Base-by-base conservation (phyloP, 1,140 invertebrate species). In the Bombus sylvicola region DNA sequence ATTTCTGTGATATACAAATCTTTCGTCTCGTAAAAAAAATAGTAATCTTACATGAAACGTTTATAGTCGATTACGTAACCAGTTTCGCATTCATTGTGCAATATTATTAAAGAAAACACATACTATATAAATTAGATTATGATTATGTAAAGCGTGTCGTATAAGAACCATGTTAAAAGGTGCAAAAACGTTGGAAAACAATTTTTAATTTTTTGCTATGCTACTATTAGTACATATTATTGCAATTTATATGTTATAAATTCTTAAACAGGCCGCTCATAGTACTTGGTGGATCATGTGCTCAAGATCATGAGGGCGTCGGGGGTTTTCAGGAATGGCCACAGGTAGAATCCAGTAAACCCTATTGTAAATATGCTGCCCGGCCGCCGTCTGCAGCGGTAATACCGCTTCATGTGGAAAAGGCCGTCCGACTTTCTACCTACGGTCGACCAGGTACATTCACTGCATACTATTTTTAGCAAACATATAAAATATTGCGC, bases 261-360 rank as follows among this genome's bases (percentile, higher is more conserved):
- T 80, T 41, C 75, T 80, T 57, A 28, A 43, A 18, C 68, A 97
- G 97, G 97, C 99, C 99, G 0, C 91, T 99, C 62, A 92, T 99
- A 72, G 98, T 99, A 0, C 97, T 99, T 88, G 98, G 98, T 74
- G 99, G 99, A 25, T 98, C 98, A 8, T 98, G 98, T 92, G 97
- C 98, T 69, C 95, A 97, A 92, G 98, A 99, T 94, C 98, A 99
- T 92, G 98, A 99, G 95, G 98, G 97, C 13, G 97, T 98, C 90
- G 99, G 98, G 71, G 98, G 98, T 13, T 99, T 99, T 94, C 99
- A 99, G 95, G 99, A 99, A 95, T 99, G 97, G 95, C 97, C 97
- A 3, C 98, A 99, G 95, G 98, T 99, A 41, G 98, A 99, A 92
- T 95, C 97, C 0, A 97, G 97, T 83, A 96, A 98, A 73, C 96